A percentile compares a stretch with the other conserved stretches of the same genome.
phyloP scores from a whole-genome alignment of 2,888 invertebrate genomes.

The Ecliptopera silaceata region DNA sequence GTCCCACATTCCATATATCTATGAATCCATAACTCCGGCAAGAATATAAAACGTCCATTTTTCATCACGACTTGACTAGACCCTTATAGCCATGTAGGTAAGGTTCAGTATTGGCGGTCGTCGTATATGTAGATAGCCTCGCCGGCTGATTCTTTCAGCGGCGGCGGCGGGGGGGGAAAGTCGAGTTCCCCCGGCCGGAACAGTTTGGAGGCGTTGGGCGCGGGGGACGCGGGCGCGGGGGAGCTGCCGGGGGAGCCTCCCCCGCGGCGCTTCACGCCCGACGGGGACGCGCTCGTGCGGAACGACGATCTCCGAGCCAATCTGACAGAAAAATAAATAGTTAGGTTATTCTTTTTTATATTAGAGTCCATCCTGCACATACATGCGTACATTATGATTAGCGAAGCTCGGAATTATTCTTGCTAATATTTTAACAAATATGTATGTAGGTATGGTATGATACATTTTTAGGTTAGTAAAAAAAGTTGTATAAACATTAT shows the following conservation, averaged over 20 bases:
- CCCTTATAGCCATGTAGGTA: not conserved
- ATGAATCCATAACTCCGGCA: conserved; percentile 59
- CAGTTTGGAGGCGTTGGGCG: conserved; percentile 77
- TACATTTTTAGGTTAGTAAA: no score
- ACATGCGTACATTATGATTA: no score
- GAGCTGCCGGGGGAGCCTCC: conserved; percentile 66
- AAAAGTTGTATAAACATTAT: no score
- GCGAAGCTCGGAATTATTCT: no score
- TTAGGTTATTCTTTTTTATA: not conserved
- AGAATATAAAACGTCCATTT: conserved; percentile 49
- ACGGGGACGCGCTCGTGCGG: conserved; percentile 69
- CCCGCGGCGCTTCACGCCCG: conserved; percentile 76
- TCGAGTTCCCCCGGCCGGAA: conserved; percentile 74
- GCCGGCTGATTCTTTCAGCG: conserved; percentile 86
- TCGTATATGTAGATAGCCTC: conserved; percentile 85
- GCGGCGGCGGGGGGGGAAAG: conserved; percentile 73
- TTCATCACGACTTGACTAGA: conserved; percentile 20
- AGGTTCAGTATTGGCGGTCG: conserved; percentile 71
- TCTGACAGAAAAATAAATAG: conserved; percentile 50
- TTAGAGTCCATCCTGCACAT: no score
- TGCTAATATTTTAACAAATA: no score
- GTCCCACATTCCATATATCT: conserved; percentile 64
- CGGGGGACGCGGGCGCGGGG: conserved; percentile 73
- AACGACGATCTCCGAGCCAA: conserved; percentile 87
- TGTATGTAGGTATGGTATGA: no score